phyloP scores from a whole-genome alignment of 2,888 invertebrate species.

The Slavum lentiscoides region DNA sequence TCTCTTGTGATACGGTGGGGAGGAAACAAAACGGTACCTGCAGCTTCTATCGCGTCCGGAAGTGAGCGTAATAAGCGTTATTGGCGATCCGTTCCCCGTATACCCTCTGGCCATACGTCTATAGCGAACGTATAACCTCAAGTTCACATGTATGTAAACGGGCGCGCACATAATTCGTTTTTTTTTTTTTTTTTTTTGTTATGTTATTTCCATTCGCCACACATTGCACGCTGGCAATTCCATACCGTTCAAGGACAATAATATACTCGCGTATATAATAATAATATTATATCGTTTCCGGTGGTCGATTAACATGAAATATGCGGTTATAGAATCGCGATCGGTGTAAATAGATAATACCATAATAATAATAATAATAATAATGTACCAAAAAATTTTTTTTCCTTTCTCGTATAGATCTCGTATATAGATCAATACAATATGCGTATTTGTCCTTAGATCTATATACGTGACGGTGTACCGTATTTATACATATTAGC shows the following conservation, averaged over 20 bases:
- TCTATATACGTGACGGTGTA: too few species aligned
- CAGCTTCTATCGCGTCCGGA: not conserved
- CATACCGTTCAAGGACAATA: constrained; percentile 31
- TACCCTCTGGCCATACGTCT: constrained; percentile 20
- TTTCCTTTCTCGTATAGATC: too few species aligned
- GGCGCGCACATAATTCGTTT: not conserved
- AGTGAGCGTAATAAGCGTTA: not conserved
- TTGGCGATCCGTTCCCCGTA: constrained; percentile 22
- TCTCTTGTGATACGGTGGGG: too few species aligned
- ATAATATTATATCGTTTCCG: constrained; percentile 24
- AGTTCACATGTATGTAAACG: too few species aligned
- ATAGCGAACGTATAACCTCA: constrained; percentile 7
- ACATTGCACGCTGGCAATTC: not conserved
- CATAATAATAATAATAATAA: too few species aligned
- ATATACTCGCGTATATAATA: too few species aligned
- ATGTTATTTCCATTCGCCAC: not conserved
- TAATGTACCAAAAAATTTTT: too few species aligned
- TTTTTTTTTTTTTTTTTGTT: not conserved
- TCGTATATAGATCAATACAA: too few species aligned
- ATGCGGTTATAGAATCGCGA: constrained; percentile 7
- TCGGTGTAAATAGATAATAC: not conserved
- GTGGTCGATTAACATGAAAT: constrained; percentile 10
- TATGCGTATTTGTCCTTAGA: too few species aligned
- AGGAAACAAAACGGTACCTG: too few species aligned
- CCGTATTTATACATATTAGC: too few species aligned